Base-by-base conservation (phyloP, 2,797 vertebrate species). In the Staurois parvus region DNA sequence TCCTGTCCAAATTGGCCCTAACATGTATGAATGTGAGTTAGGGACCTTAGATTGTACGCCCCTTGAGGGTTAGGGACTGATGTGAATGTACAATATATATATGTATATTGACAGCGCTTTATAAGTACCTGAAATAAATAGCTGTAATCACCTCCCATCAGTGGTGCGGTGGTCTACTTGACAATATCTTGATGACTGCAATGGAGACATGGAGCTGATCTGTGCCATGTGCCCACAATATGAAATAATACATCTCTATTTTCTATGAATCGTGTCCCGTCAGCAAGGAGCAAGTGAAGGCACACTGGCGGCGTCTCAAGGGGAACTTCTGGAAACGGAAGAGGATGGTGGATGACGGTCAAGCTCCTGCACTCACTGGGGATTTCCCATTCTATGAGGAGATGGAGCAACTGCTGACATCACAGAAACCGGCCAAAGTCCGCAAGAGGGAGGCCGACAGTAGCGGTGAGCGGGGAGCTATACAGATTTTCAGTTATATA, bases 321-420 rank as follows among this genome's bases (percentile, higher is more conserved):
- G 10, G 19, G 19, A 77, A 45, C 24, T 84, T 77, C 45, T 62
- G 48, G 67, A 34, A 34, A 11, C n/a, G 62, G 48, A 77, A 72
- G 67, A 48, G 48, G 2, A 19, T 84, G 66, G 40, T 15, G 3
- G 67, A 24, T 26, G 5, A 4, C 0, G 15, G 62, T 10, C 56
- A n/a, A 1, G 9, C 29, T 2, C 6, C 74, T 6, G 84, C 10
- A 1, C 8, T 74, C 26, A 17, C 74, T 24, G 40, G 34, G 0
- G 83, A 84, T n/a, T 84, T 77, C 30, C 83, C 83, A 3, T 84
- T 77, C 21, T 84, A 84, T 72, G 45, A 77, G 28, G 74, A 84
- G 32, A 77, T 78, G 74, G 74, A 42, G 67, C 84, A 79, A 26
- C 34, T 85, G 2, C 32, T 85, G 13, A n/a, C 2, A 1, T 76